Evolutionary conservation across 2,888 invertebrate genomes (phyloP).

Genomic region (Caenorhabditis sp.): DNA sequence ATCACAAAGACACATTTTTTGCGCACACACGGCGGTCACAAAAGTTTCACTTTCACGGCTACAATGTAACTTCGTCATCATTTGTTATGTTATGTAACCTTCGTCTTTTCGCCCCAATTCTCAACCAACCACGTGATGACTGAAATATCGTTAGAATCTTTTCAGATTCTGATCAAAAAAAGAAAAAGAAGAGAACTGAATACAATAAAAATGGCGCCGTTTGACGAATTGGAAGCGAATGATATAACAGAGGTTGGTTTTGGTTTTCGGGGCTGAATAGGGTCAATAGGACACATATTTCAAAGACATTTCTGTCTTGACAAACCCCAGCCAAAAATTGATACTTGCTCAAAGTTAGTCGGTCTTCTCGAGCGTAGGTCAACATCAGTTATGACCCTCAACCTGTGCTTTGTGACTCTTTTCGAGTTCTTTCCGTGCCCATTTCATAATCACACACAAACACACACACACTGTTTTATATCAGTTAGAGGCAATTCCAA

Average conservation of each 20-base stretch:
- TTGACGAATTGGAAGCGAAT: slow-evolving; percentile 16
- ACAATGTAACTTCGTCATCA: too few relatives aligned
- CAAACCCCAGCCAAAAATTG: background rate
- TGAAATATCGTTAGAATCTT: too few relatives aligned
- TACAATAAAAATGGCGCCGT: slow-evolving; percentile 18
- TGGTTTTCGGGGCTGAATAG: background rate
- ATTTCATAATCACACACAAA: too few relatives aligned
- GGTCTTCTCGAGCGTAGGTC: slow-evolving; percentile 18
- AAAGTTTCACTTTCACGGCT: too few relatives aligned
- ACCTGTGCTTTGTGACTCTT: slow-evolving; percentile 41
- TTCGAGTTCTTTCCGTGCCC: slow-evolving; percentile 7
- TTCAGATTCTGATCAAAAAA: too few relatives aligned
- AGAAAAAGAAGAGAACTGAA: slow-evolving; percentile 4
- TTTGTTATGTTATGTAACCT: too few relatives aligned
- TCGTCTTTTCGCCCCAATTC: too few relatives aligned
- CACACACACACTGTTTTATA: slow-evolving; percentile 16
- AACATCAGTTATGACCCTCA: slow-evolving; percentile 33
- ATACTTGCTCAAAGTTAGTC: background rate
- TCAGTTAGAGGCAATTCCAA: too few relatives aligned
- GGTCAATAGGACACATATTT: background rate
- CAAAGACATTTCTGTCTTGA: background rate
- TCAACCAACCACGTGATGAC: too few relatives aligned
- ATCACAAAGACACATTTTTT: background rate
- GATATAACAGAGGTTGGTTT: slow-evolving; percentile 16
- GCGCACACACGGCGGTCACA: slow-evolving; percentile 16